Evolutionary conservation across 2,888 invertebrate species (phyloP).

Genomic region (Teleiodes luculella): DNA sequence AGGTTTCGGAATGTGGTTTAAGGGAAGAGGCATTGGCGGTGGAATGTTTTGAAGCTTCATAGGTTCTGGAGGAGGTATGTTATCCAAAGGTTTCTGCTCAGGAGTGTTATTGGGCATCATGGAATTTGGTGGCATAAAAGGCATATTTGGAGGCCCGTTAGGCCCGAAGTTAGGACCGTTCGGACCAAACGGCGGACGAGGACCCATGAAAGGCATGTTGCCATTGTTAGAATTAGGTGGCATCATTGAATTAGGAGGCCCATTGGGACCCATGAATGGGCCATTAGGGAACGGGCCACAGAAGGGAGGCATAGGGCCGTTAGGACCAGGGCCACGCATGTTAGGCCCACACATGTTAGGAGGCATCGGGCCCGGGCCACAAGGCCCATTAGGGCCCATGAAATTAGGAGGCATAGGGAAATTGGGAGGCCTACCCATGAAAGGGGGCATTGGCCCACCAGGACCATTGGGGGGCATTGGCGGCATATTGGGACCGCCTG

Average conservation of each 20-base stretch:
- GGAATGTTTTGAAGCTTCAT: constrained; percentile 81
- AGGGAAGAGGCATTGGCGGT: constrained; percentile 78
- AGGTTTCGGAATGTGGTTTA: constrained; percentile 80
- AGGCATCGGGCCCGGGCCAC: constrained; percentile 36
- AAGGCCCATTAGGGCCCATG: constrained; percentile 60
- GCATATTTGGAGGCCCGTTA: constrained; percentile 43
- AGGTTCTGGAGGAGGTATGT: constrained; percentile 51
- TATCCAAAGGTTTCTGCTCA: constrained; percentile 42
- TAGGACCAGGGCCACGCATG: constrained; percentile 36
- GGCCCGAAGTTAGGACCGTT: constrained; percentile 52
- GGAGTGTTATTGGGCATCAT: constrained; percentile 24
- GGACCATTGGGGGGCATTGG: constrained; percentile 38
- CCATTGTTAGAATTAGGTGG: constrained; percentile 39
- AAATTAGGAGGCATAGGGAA: constrained; percentile 64
- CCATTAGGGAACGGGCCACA: constrained; percentile 19
- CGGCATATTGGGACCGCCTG: constrained; percentile 14
- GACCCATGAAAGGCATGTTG: constrained; percentile 60
- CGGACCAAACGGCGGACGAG: constrained; percentile 59
- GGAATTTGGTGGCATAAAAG: constrained; percentile 47
- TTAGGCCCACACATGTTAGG: constrained; percentile 47
- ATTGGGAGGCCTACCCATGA: constrained; percentile 61
- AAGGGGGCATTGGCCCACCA: constrained; percentile 38
- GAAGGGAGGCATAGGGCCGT: constrained; percentile 28
- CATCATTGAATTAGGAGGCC: constrained; percentile 51
- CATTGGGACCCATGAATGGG: constrained; percentile 41